These are phyloP conservation scores for Channa striata DNA, from an alignment of 2,797 vertebrate species.

Conservation along the genomic window DNA sequence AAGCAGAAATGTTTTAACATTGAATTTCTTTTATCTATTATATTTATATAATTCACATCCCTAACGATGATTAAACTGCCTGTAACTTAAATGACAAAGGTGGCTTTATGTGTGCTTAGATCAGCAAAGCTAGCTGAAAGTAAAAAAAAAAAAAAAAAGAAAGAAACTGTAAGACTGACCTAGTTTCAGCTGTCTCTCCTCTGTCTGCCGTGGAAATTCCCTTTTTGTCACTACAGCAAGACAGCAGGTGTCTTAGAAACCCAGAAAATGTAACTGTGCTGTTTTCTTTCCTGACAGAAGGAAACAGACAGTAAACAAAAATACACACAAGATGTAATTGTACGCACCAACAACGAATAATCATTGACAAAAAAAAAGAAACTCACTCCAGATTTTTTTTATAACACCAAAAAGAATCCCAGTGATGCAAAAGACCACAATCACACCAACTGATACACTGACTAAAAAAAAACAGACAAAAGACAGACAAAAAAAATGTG, in stretches of 20 bases:
- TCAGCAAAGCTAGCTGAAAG: not conserved
- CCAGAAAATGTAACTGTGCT: accelerated
- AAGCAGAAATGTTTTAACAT: not conserved
- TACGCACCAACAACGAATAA: not conserved
- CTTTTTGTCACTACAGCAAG: not conserved
- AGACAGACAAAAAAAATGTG: constrained; percentile 2
- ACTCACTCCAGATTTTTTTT: constrained; percentile 29
- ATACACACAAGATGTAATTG: not conserved
- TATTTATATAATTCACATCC: not conserved
- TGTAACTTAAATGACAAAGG: not conserved
- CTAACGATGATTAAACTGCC: not conserved
- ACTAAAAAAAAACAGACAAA: not conserved
- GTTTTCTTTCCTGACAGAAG: constrained; percentile 7
- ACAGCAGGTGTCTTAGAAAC: not conserved
- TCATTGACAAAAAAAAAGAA: not conserved
- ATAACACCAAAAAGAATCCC: accelerated
- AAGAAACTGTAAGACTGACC: constrained; percentile 14
- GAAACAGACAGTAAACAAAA: not conserved
- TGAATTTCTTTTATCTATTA: too few relatives aligned
- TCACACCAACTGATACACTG: accelerated
- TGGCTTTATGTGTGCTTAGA: not conserved
- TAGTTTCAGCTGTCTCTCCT: not conserved
- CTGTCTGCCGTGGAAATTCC: not conserved
- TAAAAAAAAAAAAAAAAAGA: not conserved
- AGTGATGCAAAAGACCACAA: accelerated